These are phyloP conservation scores for Scaptomyza tumidula DNA, from an alignment of 2,888 invertebrate genomes.

Conservation along the genomic window DNA sequence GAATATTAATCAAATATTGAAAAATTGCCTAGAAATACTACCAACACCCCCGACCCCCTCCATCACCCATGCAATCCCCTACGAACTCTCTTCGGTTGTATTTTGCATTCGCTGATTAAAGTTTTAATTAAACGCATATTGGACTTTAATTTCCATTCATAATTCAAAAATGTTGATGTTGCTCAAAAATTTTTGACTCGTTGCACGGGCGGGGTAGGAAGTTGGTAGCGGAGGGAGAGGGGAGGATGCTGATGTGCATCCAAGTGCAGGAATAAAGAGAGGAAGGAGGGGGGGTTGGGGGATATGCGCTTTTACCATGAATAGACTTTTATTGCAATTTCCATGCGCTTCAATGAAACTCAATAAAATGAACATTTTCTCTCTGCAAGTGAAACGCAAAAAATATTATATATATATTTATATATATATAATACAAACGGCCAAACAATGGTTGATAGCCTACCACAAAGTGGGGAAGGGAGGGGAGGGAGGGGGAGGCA, in stretches of 20 bases:
- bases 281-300: not conserved
- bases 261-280: not conserved
- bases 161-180: slow-evolving; percentile 56
- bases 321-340: slow-evolving; percentile 81
- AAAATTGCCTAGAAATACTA: slow-evolving; percentile 13
- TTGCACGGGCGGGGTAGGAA: not conserved
- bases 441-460: slow-evolving; percentile 50
- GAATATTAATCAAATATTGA: slow-evolving; percentile 40
- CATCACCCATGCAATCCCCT: not conserved
- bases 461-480: not conserved
- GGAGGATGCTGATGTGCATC: slow-evolving; percentile 3
- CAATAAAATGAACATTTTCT: slow-evolving; percentile 68
- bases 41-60: not conserved
- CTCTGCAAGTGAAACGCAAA: slow-evolving; percentile 31
- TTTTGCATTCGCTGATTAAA: slow-evolving; percentile 50
- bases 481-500: not conserved
- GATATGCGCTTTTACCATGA: slow-evolving; percentile 44
- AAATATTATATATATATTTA: no score
- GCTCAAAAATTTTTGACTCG: slow-evolving; percentile 8
- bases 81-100: not conserved
- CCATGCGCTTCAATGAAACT: slow-evolving; percentile 77
- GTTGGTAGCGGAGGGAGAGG: not conserved
- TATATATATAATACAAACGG: slow-evolving; percentile 57
- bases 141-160: slow-evolving; percentile 74
- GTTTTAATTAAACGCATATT: slow-evolving; percentile 77